phyloP scores from a whole-genome alignment of 2,888 invertebrate species.

The Schizotus pectinicornis region DNA sequence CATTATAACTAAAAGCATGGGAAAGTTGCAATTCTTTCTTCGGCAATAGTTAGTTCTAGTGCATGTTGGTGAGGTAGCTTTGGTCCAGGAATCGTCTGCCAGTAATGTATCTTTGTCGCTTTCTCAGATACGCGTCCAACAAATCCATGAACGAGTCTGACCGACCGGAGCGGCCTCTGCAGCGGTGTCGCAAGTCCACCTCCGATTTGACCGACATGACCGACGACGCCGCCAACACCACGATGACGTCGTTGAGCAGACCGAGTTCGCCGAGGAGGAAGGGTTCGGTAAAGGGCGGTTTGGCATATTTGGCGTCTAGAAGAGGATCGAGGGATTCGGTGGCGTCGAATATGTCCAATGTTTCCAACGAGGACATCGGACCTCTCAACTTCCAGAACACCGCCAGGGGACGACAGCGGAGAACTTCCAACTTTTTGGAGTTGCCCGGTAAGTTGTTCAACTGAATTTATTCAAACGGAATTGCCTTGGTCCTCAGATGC shows the following conservation, averaged over 20 bases:
- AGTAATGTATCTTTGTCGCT: too few species aligned
- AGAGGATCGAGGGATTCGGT: slow-evolving; percentile 79
- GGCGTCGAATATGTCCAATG: slow-evolving; percentile 70
- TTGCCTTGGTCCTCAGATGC: too few species aligned
- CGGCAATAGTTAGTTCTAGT: too few species aligned
- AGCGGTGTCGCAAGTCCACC: slow-evolving; percentile 74
- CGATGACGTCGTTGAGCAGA: slow-evolving; percentile 67
- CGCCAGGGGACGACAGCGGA: slow-evolving; percentile 75
- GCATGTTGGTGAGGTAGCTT: too few species aligned
- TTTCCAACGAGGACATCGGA: slow-evolving; percentile 82
- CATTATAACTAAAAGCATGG: too few species aligned
- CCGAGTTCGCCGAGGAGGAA: slow-evolving; percentile 72
- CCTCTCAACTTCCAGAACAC: slow-evolving; percentile 82
- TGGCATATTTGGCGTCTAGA: slow-evolving; percentile 84
- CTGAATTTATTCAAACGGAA: too few species aligned
- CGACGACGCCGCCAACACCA: slow-evolving; percentile 63
- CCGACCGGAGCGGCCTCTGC: slow-evolving; percentile 55
- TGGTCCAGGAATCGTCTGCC: too few species aligned
- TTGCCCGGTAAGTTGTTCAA: slow-evolving; percentile 71
- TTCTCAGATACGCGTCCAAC: slow-evolving; percentile 46
- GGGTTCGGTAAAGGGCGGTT: slow-evolving; percentile 71
- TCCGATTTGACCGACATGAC: slow-evolving; percentile 74
- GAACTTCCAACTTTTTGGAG: slow-evolving; percentile 87
- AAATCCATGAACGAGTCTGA: slow-evolving; percentile 58
- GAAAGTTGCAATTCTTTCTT: too few species aligned